phyloP scores from a whole-genome alignment of 2,797 vertebrate species.

The Emydoidea blandingii region DNA sequence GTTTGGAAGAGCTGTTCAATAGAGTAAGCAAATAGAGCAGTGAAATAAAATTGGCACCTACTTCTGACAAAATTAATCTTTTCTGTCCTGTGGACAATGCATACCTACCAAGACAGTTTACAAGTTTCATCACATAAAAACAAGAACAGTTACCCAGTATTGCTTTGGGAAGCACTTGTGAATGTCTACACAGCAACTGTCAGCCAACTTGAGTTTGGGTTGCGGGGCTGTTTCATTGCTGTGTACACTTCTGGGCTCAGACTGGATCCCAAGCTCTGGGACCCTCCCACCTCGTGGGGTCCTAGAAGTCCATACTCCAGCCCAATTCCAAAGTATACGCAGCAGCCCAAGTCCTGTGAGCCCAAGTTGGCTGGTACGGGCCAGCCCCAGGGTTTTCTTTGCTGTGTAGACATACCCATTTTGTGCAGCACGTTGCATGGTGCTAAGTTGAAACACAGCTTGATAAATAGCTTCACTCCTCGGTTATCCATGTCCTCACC shows the following conservation, averaged over 20 bases:
- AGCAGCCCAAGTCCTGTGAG: no score
- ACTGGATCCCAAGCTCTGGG: no score
- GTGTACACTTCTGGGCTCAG: no score
- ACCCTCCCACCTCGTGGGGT: not conserved
- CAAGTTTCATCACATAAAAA: not conserved
- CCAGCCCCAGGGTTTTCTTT: not conserved
- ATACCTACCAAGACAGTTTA: not conserved
- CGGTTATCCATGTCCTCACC: not conserved
- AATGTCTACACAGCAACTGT: not conserved
- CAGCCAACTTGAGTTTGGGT: not conserved
- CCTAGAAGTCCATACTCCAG: no score
- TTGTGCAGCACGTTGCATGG: not conserved
- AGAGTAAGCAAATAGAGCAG: not conserved
- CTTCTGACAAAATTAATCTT: not conserved
- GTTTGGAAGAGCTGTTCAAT: fast-evolving
- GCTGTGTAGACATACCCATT: not conserved
- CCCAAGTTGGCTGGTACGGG: no score
- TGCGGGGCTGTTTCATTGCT: not conserved
- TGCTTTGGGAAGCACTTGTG: no score
- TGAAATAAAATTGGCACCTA: not conserved
- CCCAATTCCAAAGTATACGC: no score
- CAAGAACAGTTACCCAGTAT: not conserved
- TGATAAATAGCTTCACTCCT: constrained; percentile 2
- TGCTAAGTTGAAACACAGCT: constrained; percentile 10
- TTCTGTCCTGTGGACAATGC: not conserved